phyloP scores from a whole-genome alignment of 1,140 invertebrate genomes.

The Harpegnathos saltator region DNA sequence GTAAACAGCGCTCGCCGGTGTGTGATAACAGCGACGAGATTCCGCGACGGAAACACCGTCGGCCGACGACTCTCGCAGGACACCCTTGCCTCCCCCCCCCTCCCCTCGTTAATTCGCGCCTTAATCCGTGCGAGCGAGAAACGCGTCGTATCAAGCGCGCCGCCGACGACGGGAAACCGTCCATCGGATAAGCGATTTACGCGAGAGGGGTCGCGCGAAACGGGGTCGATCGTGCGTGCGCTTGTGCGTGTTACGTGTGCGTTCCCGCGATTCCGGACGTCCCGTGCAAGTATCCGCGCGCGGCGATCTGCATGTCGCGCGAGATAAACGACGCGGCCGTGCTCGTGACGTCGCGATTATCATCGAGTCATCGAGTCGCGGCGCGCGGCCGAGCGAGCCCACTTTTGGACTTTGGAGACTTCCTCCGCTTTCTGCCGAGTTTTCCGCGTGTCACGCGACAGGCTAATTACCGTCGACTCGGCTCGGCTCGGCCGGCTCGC shows the following conservation, averaged over 20 bases:
- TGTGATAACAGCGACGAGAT: slow-evolving; percentile 50
- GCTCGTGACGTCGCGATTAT: slow-evolving; percentile 8
- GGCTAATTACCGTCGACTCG: slow-evolving; percentile 64
- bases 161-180: background rate
- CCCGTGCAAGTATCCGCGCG: too few relatives aligned
- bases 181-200: slow-evolving; percentile 10
- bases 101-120: background rate
- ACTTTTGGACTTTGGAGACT: slow-evolving; percentile 19
- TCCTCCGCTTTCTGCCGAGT: slow-evolving; percentile 10
- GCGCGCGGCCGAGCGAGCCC: background rate
- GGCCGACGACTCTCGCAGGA: background rate
- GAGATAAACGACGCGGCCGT: slow-evolving; percentile 22
- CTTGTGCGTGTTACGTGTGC: too few relatives aligned
- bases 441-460: slow-evolving; percentile 65
- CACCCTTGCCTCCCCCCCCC: too few relatives aligned
- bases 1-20: slow-evolving; percentile 33
- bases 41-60: background rate
- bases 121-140: background rate
- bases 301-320: background rate
- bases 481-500: background rate
- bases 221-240: slow-evolving; percentile 3
- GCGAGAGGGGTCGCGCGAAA: slow-evolving; percentile 6
- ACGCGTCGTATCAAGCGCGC: too few relatives aligned
- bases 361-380: background rate
- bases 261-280: too few relatives aligned